phyloP scores from a whole-genome alignment of 2,797 vertebrate species.

The Centroberyx gerrardi region DNA sequence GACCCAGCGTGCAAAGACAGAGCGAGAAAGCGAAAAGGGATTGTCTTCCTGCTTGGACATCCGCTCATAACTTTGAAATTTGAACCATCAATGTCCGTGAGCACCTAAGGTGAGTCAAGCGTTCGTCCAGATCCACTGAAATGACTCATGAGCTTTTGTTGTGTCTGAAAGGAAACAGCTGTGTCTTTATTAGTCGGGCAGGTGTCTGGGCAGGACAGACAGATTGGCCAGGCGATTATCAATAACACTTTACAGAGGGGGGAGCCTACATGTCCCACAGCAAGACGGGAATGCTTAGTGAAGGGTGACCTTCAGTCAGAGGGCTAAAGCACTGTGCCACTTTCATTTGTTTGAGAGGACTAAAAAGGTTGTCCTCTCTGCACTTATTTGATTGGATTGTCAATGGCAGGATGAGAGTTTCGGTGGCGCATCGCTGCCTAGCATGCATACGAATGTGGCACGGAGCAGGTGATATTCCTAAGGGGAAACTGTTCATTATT shows the following conservation, averaged over 20 bases:
- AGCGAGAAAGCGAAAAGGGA: too few species aligned
- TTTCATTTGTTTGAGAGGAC: constrained; percentile 84
- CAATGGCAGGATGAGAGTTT: constrained; percentile 63
- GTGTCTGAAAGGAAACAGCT: constrained; percentile 29
- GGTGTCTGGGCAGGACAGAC: constrained; percentile 39
- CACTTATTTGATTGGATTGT: constrained; percentile 80
- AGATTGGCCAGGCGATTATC: constrained; percentile 62
- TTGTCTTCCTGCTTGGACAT: too few species aligned
- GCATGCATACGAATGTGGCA: constrained; percentile 56
- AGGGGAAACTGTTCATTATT: constrained; percentile 69
- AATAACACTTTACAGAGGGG: constrained; percentile 64
- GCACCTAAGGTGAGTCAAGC: not conserved
- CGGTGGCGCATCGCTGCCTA: constrained; percentile 18
- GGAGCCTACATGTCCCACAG: constrained; percentile 33
- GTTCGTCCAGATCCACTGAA: not conserved
- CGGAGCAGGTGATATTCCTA: constrained; percentile 61
- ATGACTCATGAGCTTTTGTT: constrained; percentile 17
- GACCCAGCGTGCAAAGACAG: too few species aligned
- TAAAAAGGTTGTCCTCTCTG: constrained; percentile 62
- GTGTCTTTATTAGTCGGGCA: constrained; percentile 31
- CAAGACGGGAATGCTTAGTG: constrained; percentile 48
- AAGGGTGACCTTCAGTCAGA: constrained; percentile 76
- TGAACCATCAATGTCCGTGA: not conserved
- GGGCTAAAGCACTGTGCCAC: constrained; percentile 46
- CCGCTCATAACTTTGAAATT: too few species aligned